Evolutionary conservation across 2,113 vertebrate genomes (phyloP).

Genomic region (Chionomys nivalis): DNA sequence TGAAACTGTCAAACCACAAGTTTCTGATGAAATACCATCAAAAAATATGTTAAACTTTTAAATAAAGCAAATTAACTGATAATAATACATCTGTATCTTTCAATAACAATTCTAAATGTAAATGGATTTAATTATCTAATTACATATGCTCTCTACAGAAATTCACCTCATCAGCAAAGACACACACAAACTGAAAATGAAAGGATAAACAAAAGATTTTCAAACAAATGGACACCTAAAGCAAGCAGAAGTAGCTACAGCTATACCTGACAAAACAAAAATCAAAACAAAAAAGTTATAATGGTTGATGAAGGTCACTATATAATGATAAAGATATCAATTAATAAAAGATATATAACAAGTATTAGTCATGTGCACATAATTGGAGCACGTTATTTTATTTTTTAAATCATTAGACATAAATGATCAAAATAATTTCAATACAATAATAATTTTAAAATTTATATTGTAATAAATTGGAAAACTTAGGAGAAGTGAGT

Average conservation of each 20-base stretch:
- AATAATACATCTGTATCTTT: not conserved
- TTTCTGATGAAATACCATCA: not conserved
- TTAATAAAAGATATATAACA: not conserved
- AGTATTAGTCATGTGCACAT: not conserved
- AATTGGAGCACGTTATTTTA: not conserved
- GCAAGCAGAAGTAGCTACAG: not conserved
- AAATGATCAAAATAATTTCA: not conserved
- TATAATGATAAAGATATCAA: not conserved
- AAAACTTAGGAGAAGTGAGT: not conserved
- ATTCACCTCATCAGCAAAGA: not conserved
- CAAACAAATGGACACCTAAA: not conserved
- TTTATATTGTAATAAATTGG: not conserved
- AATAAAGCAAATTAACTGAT: not conserved
- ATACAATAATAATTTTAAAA: not conserved
- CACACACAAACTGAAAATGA: not conserved
- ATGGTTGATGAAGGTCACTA: not conserved
- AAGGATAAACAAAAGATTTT: not conserved
- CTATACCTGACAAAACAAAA: not conserved
- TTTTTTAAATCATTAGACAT: not conserved
- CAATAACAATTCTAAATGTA: not conserved
- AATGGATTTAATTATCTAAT: not conserved
- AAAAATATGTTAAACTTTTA: not conserved
- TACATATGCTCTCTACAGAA: not conserved
- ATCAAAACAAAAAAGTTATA: not conserved
- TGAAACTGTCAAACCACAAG: not conserved